Conservation (phyloP, 1,140 invertebrate genomes). For the Nephila pilipes region DNA sequence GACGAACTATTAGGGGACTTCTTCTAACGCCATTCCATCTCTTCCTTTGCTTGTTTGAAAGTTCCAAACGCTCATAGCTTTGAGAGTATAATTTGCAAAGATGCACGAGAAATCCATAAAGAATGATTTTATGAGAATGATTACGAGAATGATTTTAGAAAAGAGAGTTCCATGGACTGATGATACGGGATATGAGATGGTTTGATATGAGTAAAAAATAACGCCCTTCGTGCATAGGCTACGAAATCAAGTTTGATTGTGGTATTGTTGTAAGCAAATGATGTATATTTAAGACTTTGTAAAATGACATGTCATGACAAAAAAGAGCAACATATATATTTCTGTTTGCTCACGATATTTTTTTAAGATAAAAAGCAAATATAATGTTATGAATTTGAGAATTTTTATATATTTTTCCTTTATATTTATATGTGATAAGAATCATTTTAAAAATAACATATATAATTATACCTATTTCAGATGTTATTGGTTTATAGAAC, state of each 20-base stretch:
- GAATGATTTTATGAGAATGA: background rate
- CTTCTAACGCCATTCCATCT: background rate
- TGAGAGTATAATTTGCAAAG: slow-evolving; percentile 2
- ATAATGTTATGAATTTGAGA: background rate
- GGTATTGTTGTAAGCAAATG: background rate
- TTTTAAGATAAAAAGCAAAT: background rate
- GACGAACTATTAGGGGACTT: slow-evolving; percentile 45
- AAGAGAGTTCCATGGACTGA: background rate
- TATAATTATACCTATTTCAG: no score
- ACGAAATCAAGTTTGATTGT: background rate
- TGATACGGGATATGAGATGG: background rate
- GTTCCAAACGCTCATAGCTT: background rate
- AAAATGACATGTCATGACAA: no score
- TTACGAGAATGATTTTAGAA: no score
- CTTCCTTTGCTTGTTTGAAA: background rate
- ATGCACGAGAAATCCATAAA: background rate
- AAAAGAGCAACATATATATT: no score
- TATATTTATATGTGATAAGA: background rate
- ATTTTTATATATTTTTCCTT: background rate
- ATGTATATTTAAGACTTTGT: slow-evolving; percentile 2
- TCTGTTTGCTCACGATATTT: background rate
- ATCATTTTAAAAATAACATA: background rate
- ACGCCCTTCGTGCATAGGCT: background rate
- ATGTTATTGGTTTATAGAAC: no score
- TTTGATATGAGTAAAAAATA: background rate